phyloP scores from a whole-genome alignment of 2,113 vertebrate genomes.

The Peromyscus californicus region DNA sequence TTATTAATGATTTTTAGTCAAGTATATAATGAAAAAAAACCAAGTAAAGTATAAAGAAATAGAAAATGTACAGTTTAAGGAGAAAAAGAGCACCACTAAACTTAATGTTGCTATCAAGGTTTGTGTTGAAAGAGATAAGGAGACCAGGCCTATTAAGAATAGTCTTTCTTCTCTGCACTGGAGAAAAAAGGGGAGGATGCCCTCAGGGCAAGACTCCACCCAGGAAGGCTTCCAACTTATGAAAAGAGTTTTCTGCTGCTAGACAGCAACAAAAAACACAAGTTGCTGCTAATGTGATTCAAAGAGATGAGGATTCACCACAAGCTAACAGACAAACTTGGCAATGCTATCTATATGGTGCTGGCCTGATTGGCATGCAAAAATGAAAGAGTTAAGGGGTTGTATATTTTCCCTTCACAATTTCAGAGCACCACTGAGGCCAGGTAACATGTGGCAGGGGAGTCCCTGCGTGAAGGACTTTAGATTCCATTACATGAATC shows the following conservation, averaged over 20 bases:
- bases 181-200: background rate
- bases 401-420: background rate
- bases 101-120: background rate
- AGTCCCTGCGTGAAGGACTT: background rate
- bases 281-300: background rate
- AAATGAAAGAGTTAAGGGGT: background rate
- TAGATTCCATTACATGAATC: background rate
- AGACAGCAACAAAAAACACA: background rate
- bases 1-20: background rate
- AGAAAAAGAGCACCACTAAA: background rate
- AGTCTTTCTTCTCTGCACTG: background rate
- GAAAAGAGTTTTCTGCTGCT: background rate
- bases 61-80: background rate
- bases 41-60: background rate
- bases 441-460: background rate
- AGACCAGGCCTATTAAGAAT: background rate
- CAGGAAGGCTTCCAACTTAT: background rate
- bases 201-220: background rate
- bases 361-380: background rate
- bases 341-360: background rate
- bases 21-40: background rate
- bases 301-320: background rate
- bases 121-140: background rate
- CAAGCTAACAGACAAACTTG: background rate
- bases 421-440: background rate